Evolutionary conservation across 2,888 invertebrate species (phyloP), one percentile per base, ranked within the genome.

Genomic region (Orthosia gracilis): DNA sequence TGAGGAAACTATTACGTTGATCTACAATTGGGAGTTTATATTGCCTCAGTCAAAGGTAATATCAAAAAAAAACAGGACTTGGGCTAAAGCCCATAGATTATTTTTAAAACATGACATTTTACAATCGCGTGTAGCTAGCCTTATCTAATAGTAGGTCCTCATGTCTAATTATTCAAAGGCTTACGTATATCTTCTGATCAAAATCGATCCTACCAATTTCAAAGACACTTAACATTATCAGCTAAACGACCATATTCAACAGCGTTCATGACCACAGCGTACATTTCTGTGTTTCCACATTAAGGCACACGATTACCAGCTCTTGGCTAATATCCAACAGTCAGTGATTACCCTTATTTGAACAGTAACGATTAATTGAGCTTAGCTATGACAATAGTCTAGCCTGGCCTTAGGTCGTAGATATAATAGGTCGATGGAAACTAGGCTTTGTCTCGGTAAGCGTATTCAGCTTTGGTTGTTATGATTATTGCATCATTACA

Each of bases 311-410:
- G 70, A 64, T 50, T 62, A 66, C 68, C 54, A 80, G 52, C 15
- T 50, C 68, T 75, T 84, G 81, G 81, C 69, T 54, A 21, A 40
- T 61, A n/a, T 49, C 76, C 84, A 82, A 73, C 58, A 17, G 63
- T 49, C 26, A 54, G 63, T 11, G 54, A 76, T 75, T 72, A 69
- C 47, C 69, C 61, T 71, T 75, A 85, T 71, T 83, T 57, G 57
- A 63, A 21, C 47, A 52, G 47, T 70, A 67, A 21, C 47, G 47
- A 80, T 69, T 59, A 73, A 77, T 77, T 66, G 47, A 50, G 54
- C 57, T 68, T 68, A 58, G n/a, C 64, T 54, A 15, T 68, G 61
- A 82, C 70, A 78, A 81, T 69, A 50, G 59, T 57, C n/a, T 77
- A 49, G 64, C n/a, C 58, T 49, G 26, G 26, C 31, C 64, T 66